phyloP scores from a whole-genome alignment of 2,797 vertebrate genomes.

The Acridotheres tristis region DNA sequence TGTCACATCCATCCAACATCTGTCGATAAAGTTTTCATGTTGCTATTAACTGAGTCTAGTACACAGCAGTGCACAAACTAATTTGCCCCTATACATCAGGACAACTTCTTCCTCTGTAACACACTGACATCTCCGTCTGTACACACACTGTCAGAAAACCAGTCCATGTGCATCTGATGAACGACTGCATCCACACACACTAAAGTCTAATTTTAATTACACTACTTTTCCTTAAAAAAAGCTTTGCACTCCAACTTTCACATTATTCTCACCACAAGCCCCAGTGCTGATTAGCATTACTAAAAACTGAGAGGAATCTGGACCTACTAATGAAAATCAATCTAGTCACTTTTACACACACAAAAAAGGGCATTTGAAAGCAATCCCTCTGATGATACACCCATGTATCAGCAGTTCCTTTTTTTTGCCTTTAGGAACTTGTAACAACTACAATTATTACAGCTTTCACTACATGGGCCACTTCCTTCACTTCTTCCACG shows the following conservation, averaged over 20 bases:
- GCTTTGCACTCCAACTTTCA: background rate
- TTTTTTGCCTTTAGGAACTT: background rate
- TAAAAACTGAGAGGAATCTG: background rate
- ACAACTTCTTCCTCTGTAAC: background rate
- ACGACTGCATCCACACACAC: background rate
- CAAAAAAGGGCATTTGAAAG: background rate
- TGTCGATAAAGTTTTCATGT: background rate
- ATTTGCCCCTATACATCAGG: background rate
- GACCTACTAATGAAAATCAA: background rate
- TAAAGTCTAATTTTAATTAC: background rate
- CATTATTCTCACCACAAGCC: background rate
- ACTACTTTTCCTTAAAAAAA: background rate
- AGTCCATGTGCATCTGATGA: background rate
- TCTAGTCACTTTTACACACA: background rate
- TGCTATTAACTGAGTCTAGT: background rate
- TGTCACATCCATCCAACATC: background rate
- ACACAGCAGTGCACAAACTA: background rate
- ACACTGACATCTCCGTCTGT: background rate
- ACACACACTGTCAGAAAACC: background rate
- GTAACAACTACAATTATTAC: background rate
- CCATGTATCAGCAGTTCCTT: background rate
- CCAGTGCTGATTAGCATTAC: background rate
- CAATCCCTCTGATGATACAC: background rate
- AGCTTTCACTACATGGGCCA: background rate
- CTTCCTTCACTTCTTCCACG: background rate